Evolutionary conservation across 2,797 vertebrate species (phyloP).

Genomic region (Syndactyla subalaris): DNA sequence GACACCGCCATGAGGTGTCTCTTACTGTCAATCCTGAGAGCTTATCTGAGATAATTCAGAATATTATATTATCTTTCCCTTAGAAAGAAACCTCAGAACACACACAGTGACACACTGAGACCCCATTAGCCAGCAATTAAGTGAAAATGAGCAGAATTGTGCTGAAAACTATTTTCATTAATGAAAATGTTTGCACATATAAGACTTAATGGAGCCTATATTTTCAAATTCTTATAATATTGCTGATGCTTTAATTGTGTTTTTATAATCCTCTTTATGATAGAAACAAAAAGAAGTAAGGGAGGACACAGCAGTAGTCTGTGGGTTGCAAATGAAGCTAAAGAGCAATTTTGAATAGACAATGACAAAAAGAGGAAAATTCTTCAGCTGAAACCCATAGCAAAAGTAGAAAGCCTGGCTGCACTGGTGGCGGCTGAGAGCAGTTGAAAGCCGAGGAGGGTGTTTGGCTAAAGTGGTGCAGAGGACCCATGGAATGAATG

Average conservation of each 20-base stretch:
- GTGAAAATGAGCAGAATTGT: constrained; percentile 38
- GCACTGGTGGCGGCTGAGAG: neutral
- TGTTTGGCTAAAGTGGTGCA: neutral
- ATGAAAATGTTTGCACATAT: constrained; percentile 39
- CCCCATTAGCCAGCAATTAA: constrained; percentile 41
- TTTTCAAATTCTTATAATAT: constrained; percentile 32
- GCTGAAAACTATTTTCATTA: constrained; percentile 43
- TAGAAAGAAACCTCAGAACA: constrained; percentile 29
- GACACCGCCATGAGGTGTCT: neutral
- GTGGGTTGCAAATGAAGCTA: neutral
- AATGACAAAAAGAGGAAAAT: neutral
- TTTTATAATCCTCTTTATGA: constrained; percentile 18
- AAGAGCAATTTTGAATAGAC: neutral
- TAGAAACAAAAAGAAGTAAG: neutral
- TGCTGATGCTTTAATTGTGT: neutral
- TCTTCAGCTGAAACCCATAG: neutral
- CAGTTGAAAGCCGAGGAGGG: neutral
- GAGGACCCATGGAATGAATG: neutral
- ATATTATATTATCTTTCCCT: constrained; percentile 20
- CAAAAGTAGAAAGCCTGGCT: neutral
- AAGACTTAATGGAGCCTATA: constrained; percentile 32
- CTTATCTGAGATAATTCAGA: constrained; percentile 33
- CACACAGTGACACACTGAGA: constrained; percentile 9
- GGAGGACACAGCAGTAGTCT: neutral
- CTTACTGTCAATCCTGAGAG: constrained; percentile 5